Evolutionary conservation across 2,113 vertebrate genomes (phyloP).

Genomic region (Brienomyrus brachyistius): DNA sequence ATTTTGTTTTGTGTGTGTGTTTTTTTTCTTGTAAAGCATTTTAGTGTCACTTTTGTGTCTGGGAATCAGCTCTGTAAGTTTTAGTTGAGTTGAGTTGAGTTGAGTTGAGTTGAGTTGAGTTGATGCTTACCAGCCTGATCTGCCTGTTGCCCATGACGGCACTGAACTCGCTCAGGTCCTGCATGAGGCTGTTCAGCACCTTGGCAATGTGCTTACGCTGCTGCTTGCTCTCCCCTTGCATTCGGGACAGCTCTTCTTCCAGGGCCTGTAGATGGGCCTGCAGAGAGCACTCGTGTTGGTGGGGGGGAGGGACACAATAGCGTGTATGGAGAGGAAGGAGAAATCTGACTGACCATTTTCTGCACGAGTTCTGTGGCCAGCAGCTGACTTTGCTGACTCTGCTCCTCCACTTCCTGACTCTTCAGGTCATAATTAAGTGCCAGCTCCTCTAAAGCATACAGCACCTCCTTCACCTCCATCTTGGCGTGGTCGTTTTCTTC

Average conservation of each 20-base stretch:
- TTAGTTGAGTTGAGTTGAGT: neutral
- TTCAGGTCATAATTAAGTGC: slow-evolving; percentile 88
- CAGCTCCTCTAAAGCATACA: slow-evolving; percentile 82
- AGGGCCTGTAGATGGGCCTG: slow-evolving; percentile 78
- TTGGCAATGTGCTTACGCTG: slow-evolving; percentile 84
- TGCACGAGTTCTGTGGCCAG: slow-evolving; percentile 79
- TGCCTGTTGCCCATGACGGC: slow-evolving; percentile 83
- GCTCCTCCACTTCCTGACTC: slow-evolving; percentile 83
- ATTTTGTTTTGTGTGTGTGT: neutral
- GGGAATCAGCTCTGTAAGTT: neutral
- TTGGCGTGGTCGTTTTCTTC: slow-evolving; percentile 78
- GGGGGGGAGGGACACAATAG: neutral
- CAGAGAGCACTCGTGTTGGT: neutral
- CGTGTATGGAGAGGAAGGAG: neutral
- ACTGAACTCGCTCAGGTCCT: slow-evolving; percentile 89
- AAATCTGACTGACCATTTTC: slow-evolving; percentile 66
- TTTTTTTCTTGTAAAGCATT: neutral
- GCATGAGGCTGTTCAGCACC: slow-evolving; percentile 83
- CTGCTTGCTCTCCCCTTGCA: slow-evolving; percentile 82
- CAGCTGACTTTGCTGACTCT: slow-evolving; percentile 75
- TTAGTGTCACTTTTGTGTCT: neutral
- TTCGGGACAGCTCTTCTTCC: slow-evolving; percentile 79
- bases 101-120: neutral
- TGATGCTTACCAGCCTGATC: slow-evolving; percentile 79
- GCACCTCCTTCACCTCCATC: slow-evolving; percentile 82